Conservation (phyloP, 2,113 vertebrate species). For the Elephas maximus region DNA sequence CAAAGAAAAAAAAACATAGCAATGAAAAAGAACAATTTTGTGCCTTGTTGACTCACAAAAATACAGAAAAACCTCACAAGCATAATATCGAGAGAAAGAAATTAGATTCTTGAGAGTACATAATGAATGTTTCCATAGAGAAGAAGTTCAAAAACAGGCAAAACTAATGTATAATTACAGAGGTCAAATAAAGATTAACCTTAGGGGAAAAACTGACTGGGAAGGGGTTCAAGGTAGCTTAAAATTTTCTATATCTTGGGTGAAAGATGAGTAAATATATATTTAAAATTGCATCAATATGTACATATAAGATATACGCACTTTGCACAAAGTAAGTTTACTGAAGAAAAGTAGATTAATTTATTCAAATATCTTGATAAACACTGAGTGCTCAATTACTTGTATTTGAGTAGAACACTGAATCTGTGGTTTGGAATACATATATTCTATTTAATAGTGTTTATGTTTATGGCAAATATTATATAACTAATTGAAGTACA, state of each 20-base stretch:
- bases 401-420: not conserved
- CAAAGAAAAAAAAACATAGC: not conserved
- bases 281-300: not conserved
- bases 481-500: not conserved
- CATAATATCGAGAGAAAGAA: not conserved
- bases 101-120: not conserved
- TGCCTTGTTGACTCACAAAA: not conserved
- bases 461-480: not conserved
- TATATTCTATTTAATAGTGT: not conserved
- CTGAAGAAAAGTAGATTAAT: not conserved
- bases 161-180: not conserved
- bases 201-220: not conserved
- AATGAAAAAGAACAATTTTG: not conserved
- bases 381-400: not conserved
- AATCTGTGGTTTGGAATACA: not conserved
- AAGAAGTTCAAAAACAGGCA: not conserved
- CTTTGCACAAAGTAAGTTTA: not conserved
- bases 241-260: not conserved
- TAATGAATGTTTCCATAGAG: not conserved
- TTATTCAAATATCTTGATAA: not conserved
- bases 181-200: not conserved
- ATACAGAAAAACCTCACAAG: not conserved
- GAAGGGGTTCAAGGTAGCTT: not conserved
- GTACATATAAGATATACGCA: not conserved
- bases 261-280: not conserved